Conservation (phyloP, 1,140 invertebrate species). For the Drosophila varians region DNA sequence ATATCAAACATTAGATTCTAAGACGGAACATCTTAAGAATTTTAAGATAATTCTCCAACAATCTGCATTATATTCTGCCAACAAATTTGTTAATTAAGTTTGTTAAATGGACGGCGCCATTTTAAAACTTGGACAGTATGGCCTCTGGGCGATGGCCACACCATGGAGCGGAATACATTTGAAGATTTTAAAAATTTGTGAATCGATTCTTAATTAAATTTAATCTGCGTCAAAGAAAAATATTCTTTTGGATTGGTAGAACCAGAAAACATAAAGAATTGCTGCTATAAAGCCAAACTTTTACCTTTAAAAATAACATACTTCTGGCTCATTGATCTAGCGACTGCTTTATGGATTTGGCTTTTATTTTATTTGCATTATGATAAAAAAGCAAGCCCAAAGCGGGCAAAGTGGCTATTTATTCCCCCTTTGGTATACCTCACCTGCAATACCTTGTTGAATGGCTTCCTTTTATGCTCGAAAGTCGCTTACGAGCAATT, state of each 20-base stretch:
- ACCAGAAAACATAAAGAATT: no score
- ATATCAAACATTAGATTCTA: not conserved
- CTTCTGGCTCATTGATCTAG: not conserved
- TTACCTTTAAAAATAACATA: no score
- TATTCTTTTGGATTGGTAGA: no score
- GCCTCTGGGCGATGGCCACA: not conserved
- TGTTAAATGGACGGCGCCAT: not conserved
- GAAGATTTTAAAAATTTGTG: no score
- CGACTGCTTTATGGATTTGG: not conserved
- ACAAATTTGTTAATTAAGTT: no score
- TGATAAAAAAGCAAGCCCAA: not conserved
- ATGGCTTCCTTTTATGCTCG: slow-evolving; percentile 65
- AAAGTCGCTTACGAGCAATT: slow-evolving; percentile 78
- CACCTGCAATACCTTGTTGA: not conserved
- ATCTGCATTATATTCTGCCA: not conserved
- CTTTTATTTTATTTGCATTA: not conserved
- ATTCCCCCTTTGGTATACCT: slow-evolving; percentile 9
- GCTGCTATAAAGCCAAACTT: no score
- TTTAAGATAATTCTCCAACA: not conserved
- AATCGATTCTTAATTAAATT: not conserved
- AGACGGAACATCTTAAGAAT: not conserved
- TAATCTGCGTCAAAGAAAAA: no score
- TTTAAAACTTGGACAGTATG: not conserved
- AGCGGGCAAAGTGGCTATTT: no score
- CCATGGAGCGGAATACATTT: not conserved